Evolutionary conservation across 1,140 invertebrate species (phyloP), one percentile per base, ranked within the genome.

Genomic region (Pogonomyrmex barbatus): DNA sequence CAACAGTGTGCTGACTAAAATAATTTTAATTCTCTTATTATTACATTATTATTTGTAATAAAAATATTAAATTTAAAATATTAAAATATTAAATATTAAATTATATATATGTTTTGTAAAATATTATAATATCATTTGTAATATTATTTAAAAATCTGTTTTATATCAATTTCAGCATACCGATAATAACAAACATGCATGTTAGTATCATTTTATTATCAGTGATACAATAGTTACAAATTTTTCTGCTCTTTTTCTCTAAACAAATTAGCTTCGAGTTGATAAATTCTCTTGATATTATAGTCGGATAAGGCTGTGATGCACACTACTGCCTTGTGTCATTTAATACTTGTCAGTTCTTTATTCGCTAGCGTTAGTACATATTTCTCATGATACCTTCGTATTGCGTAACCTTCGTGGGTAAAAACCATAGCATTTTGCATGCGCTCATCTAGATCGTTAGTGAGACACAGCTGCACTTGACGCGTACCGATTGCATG

Each of bases 401-500:
- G 39, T 9, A 45, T 45, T 24, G 65, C 45, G 24, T 30, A 68
- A 42, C 36, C n/a, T 5, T 56, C 54, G 50, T n/a, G 36, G 30
- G 39, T 77, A 88, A 83, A 71, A 62, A 62, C 12, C 33, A 56
- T 88, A 52, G 65, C 87, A 89, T 52, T 56, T 60, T 45, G 67
- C 82, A 88, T 79, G 87, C 9, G 30, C 14, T 58, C 56, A 65
- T 54, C 12, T 52, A n/a, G 42, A 68, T 65, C 39, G 76, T 79
- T 85, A 73, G 33, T 4, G 47, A 36, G 17, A 86, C 60, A 73
- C 60, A 50, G 60, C 73, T 73, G 71, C 87, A 75, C 12, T 73
- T 83, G 68, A 83, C 68, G 42, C 68, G 14, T 75, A 85, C 36
- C 45, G 17, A 84, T 67, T 86, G 87, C 88, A 88, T 89, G 87